phyloP scores from a whole-genome alignment of 2,888 invertebrate species.

The Stratiomys singularior region DNA sequence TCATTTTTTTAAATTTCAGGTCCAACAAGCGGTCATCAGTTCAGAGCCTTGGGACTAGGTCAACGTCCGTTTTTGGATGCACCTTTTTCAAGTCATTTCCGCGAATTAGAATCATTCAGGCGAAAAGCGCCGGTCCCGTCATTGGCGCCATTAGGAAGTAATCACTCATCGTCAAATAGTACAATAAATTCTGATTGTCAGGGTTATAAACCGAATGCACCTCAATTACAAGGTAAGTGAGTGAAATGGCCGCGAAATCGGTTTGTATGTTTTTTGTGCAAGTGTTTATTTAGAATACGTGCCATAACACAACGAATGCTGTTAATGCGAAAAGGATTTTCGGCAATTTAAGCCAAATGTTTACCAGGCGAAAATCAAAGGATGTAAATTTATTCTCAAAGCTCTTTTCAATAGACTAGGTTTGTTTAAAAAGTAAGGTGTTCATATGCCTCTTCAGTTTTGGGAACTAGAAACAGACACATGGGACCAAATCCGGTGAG shows the following conservation, averaged over 20 bases:
- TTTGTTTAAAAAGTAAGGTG: no score
- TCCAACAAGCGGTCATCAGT: slow-evolving; percentile 73
- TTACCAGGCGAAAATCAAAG: no score
- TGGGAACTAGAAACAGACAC: no score
- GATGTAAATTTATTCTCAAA: no score
- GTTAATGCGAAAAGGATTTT: no score
- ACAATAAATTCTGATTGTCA: slow-evolving; percentile 68
- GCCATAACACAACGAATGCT: no score
- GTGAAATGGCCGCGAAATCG: neutral
- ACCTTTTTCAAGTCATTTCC: slow-evolving; percentile 73
- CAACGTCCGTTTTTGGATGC: slow-evolving; percentile 77
- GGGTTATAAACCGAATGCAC: slow-evolving; percentile 73
- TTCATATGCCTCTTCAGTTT: no score
- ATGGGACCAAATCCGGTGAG: no score
- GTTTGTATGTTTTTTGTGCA: neutral
- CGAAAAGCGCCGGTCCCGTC: slow-evolving; percentile 68
- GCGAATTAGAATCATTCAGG: slow-evolving; percentile 77
- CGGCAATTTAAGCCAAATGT: no score
- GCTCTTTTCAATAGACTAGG: no score
- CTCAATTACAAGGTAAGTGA: slow-evolving; percentile 66
- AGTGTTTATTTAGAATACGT: neutral
- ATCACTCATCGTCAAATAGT: slow-evolving; percentile 65
- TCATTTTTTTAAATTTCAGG: slow-evolving; percentile 62
- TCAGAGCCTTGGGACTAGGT: slow-evolving; percentile 77
- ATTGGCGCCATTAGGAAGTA: slow-evolving; percentile 59